Evolutionary conservation across 2,888 invertebrate genomes (phyloP).

Genomic region (Ectemnius continuus): DNA sequence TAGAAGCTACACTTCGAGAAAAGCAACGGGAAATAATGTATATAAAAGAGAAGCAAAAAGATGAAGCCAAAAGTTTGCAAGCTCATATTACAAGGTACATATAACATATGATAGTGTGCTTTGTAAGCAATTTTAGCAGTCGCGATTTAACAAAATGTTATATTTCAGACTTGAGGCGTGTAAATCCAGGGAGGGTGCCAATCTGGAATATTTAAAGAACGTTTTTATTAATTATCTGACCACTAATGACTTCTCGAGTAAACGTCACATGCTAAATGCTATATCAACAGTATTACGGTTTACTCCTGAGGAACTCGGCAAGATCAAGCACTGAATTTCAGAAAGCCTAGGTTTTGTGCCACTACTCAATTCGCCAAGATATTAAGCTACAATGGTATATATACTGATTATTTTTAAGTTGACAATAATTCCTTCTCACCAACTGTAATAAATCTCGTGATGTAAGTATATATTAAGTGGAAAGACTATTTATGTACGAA

Average conservation of each 20-base stretch:
- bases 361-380: too few species aligned
- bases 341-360: neutral
- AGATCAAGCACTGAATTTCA: conserved; percentile 63
- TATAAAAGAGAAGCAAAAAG: conserved; percentile 69
- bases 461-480: too few species aligned
- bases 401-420: too few species aligned
- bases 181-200: conserved; percentile 90
- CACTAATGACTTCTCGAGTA: conserved; percentile 84
- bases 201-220: conserved; percentile 94
- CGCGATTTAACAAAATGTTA: neutral
- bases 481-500: too few species aligned
- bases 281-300: conserved; percentile 92
- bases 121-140: too few species aligned
- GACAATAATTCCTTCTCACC: too few species aligned
- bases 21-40: conserved; percentile 73
- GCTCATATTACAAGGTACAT: conserved; percentile 74
- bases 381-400: too few species aligned
- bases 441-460: too few species aligned
- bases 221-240: conserved; percentile 90
- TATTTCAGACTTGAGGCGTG: conserved; percentile 82
- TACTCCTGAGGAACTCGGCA: conserved; percentile 84
- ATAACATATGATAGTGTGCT: neutral
- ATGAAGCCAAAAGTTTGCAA: conserved; percentile 69
- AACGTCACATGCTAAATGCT: conserved; percentile 92
- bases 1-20: conserved; percentile 75